These are phyloP conservation scores for Coenonympha glycerion DNA, from an alignment of 2,888 invertebrate genomes.

Conservation along the genomic window DNA sequence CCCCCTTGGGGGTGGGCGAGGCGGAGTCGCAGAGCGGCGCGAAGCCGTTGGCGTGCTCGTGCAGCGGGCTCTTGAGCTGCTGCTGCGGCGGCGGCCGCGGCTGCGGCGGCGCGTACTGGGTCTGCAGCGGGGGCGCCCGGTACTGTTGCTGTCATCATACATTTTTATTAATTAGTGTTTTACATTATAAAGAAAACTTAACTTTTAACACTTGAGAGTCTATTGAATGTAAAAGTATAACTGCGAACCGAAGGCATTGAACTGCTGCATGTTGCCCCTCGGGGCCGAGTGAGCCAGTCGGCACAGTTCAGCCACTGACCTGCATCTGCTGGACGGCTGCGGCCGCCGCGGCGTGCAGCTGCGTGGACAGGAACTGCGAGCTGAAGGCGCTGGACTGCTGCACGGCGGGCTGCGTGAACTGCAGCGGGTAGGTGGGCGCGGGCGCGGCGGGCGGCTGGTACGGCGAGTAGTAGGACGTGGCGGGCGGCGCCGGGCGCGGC, in stretches of 20 bases:
- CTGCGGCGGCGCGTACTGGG: constrained; percentile 63
- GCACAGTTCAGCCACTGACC: neutral
- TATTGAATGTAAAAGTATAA: too few relatives aligned
- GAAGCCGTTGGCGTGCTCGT: constrained; percentile 70
- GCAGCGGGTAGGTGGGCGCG: constrained; percentile 78
- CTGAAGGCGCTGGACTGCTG: too few relatives aligned
- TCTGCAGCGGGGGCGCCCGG: constrained; percentile 65
- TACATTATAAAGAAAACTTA: too few relatives aligned
- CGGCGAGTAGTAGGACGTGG: constrained; percentile 68
- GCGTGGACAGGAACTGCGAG: too few relatives aligned
- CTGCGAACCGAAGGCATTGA: too few relatives aligned
- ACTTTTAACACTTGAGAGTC: too few relatives aligned
- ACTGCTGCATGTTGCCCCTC: too few relatives aligned
- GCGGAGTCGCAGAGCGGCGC: constrained; percentile 78
- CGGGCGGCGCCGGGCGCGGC: constrained; percentile 67
- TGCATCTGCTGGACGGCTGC: too few relatives aligned
- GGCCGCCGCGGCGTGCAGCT: too few relatives aligned
- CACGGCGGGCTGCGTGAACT: constrained; percentile 77
- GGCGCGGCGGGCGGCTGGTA: constrained; percentile 72
- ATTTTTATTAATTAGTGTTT: neutral
- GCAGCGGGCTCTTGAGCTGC: constrained; percentile 75
- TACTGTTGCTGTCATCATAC: constrained; percentile 49
- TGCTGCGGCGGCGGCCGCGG: constrained; percentile 54
- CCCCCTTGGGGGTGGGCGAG: constrained; percentile 71
- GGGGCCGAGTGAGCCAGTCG: neutral